phyloP scores from a whole-genome alignment of 2,888 invertebrate species.

The Drosophila paucipuncta region DNA sequence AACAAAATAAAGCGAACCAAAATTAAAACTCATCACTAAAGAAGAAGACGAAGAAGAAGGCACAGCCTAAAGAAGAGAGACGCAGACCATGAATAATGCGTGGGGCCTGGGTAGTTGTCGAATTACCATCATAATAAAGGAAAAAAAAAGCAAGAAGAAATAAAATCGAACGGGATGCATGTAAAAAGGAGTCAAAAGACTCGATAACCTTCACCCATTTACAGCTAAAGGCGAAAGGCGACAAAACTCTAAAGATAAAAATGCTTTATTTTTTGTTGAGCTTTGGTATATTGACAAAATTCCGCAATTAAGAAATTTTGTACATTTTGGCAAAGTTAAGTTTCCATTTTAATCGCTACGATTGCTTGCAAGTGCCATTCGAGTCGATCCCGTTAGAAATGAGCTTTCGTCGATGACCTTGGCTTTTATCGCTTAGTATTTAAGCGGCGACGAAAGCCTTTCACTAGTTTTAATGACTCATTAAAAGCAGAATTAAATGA shows the following conservation, averaged over 20 bases:
- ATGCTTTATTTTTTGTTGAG: not conserved
- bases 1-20: conserved; percentile 43
- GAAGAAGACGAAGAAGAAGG: conserved; percentile 23
- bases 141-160: not conserved
- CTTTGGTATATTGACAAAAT: not conserved
- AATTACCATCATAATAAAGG: conserved; percentile 14
- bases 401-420: not conserved
- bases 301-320: not conserved
- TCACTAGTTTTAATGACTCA: not conserved
- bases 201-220: conserved; percentile 65
- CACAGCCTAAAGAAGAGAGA: conserved; percentile 40
- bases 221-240: not conserved
- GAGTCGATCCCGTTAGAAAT: not conserved
- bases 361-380: not conserved
- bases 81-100: not conserved
- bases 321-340: not conserved
- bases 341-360: not conserved
- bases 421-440: not conserved
- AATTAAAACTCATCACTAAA: conserved; percentile 75
- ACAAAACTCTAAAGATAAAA: not conserved
- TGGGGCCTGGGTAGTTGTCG: not conserved
- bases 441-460: not conserved
- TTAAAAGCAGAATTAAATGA: not conserved
- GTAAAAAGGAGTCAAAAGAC: conserved; percentile 40
- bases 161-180: conserved; percentile 26